phyloP scores from a whole-genome alignment of 2,888 invertebrate genomes.

The Lasioglossum lativentre region DNA sequence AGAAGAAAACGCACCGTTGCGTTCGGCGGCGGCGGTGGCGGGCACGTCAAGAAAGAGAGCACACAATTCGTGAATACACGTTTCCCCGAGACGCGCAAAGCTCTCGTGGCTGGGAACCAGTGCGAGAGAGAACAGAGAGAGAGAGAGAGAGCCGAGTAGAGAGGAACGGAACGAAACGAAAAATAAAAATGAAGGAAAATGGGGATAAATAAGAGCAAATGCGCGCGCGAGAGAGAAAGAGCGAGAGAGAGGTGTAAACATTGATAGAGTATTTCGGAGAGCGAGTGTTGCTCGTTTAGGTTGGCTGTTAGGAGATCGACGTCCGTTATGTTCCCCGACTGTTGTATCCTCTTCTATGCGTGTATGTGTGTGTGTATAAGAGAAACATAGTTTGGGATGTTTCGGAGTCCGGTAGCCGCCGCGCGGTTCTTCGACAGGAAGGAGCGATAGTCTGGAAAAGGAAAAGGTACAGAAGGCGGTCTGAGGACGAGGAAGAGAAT shows the following conservation, averaged over 20 bases:
- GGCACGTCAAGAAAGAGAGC: conserved; percentile 63
- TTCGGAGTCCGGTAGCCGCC: conserved; percentile 27
- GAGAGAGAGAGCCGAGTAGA: conserved; percentile 6
- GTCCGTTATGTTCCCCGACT: conserved; percentile 8
- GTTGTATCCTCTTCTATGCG: not conserved
- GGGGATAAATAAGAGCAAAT: conserved; percentile 5
- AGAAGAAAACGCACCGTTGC: conserved; percentile 69
- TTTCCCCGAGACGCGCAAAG: conserved; percentile 62
- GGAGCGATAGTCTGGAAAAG: conserved; percentile 25
- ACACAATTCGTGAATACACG: conserved; percentile 65
- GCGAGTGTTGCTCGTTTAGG: conserved; percentile 32
- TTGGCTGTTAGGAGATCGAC: conserved; percentile 42
- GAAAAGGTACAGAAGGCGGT: not conserved
- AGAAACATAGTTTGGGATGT: conserved; percentile 26
- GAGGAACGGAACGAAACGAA: conserved; percentile 30
- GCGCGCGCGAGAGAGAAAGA: not conserved
- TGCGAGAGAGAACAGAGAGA: too few relatives aligned
- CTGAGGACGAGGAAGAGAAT: conserved; percentile 41
- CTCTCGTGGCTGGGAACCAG: conserved; percentile 47
- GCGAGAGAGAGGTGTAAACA: conserved; percentile 45
- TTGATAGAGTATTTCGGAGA: conserved; percentile 54
- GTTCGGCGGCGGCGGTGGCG: conserved; percentile 47
- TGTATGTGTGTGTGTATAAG: conserved; percentile 30
- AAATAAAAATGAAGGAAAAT: conserved; percentile 35
- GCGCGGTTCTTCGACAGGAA: conserved; percentile 49